Percentiles rank a stretch among this genome's conserved stretches.
Evolutionary conservation across 2,113 vertebrate genomes (phyloP).

Genomic region (Pseudorasbora parva): DNA sequence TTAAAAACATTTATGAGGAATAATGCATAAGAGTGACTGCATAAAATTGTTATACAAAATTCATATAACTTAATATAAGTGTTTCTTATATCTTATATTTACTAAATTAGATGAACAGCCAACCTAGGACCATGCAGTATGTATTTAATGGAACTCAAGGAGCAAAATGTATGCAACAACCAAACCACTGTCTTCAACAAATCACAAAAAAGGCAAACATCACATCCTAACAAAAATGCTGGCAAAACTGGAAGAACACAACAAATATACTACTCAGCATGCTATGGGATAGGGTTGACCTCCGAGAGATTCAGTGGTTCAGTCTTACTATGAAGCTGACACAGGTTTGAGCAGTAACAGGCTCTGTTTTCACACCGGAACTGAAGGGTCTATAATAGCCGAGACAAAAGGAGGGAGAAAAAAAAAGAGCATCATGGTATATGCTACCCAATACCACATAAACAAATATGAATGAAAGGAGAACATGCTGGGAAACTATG

Average conservation of each 20-base stretch:
- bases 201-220: constrained; percentile 1
- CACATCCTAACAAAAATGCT: constrained; percentile 6
- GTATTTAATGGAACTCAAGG: constrained; percentile 19
- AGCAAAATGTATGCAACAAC: neutral
- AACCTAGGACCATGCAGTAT: neutral
- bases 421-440: neutral
- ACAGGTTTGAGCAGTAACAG: constrained; percentile 3
- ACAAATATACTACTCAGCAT: neutral
- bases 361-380: constrained; percentile 1
- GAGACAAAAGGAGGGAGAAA: neutral
- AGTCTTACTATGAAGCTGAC: constrained; percentile 20
- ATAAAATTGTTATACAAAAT: neutral
- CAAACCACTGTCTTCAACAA: constrained; percentile 17
- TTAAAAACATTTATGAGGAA: neutral
- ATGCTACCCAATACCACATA: constrained; percentile 23
- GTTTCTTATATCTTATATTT: neutral
- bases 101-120: neutral
- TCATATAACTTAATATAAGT: neutral
- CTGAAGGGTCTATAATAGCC: constrained; percentile 17
- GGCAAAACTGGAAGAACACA: neutral
- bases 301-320: neutral
- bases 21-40: neutral
- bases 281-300: neutral
- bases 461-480: constrained; percentile 34
- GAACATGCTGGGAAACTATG: constrained; percentile 19